Evolutionary conservation across 2,888 invertebrate species (phyloP).

Genomic region (Phengaris arion): DNA sequence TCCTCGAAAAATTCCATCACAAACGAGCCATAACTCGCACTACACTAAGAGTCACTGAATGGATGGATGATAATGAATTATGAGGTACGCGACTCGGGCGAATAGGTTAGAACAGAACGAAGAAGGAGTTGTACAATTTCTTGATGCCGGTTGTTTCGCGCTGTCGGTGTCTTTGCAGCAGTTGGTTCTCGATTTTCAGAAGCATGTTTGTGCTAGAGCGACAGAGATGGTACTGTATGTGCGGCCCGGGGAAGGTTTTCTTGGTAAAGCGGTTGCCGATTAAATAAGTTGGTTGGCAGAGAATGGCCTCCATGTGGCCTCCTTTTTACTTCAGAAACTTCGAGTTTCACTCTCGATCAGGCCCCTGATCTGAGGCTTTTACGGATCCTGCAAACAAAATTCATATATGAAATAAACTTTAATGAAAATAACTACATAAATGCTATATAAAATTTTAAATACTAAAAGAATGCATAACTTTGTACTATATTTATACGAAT

Average conservation of each 20-base stretch:
- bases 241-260: conserved; percentile 55
- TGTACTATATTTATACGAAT: too few species aligned
- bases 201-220: conserved; percentile 80
- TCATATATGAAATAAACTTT: not conserved
- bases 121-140: conserved; percentile 92
- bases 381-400: conserved; percentile 64
- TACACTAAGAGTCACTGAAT: conserved; percentile 56
- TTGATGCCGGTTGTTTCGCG: conserved; percentile 91
- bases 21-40: conserved; percentile 54
- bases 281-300: conserved; percentile 53
- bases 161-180: conserved; percentile 89
- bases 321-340: conserved; percentile 40
- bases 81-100: conserved; percentile 36
- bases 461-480: too few species aligned
- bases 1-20: conserved; percentile 64
- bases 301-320: conserved; percentile 61
- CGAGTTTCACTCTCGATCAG: conserved; percentile 44
- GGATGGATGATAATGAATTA: conserved; percentile 49
- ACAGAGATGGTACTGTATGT: conserved; percentile 59
- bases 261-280: conserved; percentile 58
- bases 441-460: too few species aligned
- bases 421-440: not conserved
- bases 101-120: conserved; percentile 88
- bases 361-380: conserved; percentile 48
- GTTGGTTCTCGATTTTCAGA: conserved; percentile 85